Evolutionary conservation across 2,888 invertebrate species (phyloP), one percentile per base, ranked within the genome.

Genomic region (Sceliomorpha sp.): DNA sequence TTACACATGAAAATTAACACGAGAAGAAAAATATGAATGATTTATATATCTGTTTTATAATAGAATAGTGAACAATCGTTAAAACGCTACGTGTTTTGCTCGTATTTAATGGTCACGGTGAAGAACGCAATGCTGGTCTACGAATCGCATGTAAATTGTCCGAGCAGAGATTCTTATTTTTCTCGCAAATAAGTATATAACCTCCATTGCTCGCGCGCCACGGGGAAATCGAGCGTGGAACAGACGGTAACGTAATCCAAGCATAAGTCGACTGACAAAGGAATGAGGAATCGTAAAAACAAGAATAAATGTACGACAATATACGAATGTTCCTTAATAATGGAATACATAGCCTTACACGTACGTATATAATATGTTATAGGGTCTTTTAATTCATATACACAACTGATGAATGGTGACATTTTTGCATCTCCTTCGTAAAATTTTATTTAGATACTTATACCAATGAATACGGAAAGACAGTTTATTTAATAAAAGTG

Each of bases 21-120:
- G 47, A 63, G 47, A 51, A 32, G 50, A 45, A 29, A 55, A 48
- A 40, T 40, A 32, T 17, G 15, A 13, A 39, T 17, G 64, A 64
- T 64, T 70, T 51, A 66, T 50, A 56, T 66, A 37, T 47, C 45
- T 53, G 42, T 36, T 66, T 62, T 47, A 56, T 70, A 59, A 62
- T 48, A 58, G 47, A 44, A 50, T 31, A 34, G 48, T 60, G 45
- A 60, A 42, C 44, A 55, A 37, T 34, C 55, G 37, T 36, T 31
- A 36, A 40, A 51, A 36, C 26, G 45, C 32, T 47, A 39, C 39
- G 45, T 37, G 59, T 10, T 31, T 59, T 27, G 53, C 48, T 56
- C 45, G 32, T 40, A 27, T 40, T 62, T 62, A 68, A 68, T 62
- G 56, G 34, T 39, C 31, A 42, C 37, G 39, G 32, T 39, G 27